Conservation (phyloP, 2,888 invertebrate species). For the Pharmacophagus antenor region DNA sequence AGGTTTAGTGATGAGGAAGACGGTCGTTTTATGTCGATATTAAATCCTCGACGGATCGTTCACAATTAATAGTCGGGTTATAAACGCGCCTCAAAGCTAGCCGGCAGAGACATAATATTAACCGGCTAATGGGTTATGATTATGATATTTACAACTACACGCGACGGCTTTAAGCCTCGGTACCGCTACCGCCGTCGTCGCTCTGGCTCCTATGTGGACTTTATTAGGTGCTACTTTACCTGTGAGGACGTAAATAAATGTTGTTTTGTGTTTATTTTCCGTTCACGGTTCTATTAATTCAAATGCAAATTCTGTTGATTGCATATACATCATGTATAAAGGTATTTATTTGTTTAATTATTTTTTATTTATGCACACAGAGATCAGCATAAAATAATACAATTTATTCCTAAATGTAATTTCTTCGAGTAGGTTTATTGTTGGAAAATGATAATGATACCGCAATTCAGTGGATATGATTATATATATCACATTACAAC, state of each 20-base stretch:
- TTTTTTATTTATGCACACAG: too few species aligned
- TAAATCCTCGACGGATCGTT: constrained; percentile 46
- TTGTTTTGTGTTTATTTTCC: constrained; percentile 13
- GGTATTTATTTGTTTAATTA: too few species aligned
- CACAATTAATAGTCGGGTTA: constrained; percentile 67
- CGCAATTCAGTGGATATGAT: too few species aligned
- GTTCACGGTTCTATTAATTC: too few species aligned
- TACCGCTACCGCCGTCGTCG: constrained; percentile 40
- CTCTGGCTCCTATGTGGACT: constrained; percentile 8
- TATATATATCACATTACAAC: too few species aligned
- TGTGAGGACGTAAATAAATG: constrained; percentile 10
- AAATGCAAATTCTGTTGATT: too few species aligned
- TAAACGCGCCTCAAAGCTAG: constrained; percentile 66
- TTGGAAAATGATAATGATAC: too few species aligned
- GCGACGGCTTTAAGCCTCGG: constrained; percentile 56
- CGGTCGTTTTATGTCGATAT: constrained; percentile 34
- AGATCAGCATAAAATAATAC: too few species aligned
- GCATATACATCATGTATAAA: too few species aligned
- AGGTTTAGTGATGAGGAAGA: constrained; percentile 33
- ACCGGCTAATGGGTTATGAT: constrained; percentile 73
- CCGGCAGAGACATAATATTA: constrained; percentile 74
- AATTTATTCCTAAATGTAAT: too few species aligned
- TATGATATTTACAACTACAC: constrained; percentile 77
- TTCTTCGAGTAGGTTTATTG: too few species aligned
- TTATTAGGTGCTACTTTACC: constrained; percentile 6